Conservation (phyloP, 2,797 vertebrate species). For the Anolis apletophallus region DNA sequence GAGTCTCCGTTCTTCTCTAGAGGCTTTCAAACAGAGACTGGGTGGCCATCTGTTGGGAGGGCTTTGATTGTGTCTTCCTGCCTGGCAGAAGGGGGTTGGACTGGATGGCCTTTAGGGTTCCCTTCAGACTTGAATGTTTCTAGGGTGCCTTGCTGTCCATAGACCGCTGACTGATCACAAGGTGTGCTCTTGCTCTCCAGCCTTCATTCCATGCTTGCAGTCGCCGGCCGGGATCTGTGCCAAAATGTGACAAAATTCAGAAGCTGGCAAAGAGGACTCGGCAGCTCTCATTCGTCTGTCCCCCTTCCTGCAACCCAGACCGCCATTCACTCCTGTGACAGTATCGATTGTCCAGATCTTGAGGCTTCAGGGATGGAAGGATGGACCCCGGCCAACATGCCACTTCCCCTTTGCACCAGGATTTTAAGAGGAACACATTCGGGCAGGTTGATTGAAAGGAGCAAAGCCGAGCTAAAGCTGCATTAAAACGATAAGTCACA, state of each 20-base stretch:
- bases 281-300: slow-evolving; percentile 42
- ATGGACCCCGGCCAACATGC: slow-evolving; percentile 18
- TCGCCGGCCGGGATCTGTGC: fast-evolving
- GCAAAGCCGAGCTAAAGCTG: background rate
- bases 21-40: no score
- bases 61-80: no score
- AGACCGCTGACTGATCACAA: background rate
- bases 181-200: background rate
- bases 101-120: no score
- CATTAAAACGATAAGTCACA: background rate
- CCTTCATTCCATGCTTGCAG: fast-evolving
- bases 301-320: slow-evolving; percentile 31
- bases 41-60: no score
- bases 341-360: slow-evolving; percentile 40
- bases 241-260: background rate
- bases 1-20: no score
- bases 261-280: slow-evolving; percentile 35
- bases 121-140: no score
- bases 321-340: slow-evolving; percentile 27
- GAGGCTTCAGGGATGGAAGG: slow-evolving; percentile 29
- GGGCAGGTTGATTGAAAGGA: background rate
- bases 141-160: background rate
- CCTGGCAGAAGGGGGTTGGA: no score
- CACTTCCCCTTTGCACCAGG: background rate
- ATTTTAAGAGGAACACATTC: no score